Evolutionary conservation across 2,113 vertebrate species (phyloP).

Genomic region (Cyphomyrus plagiostoma): DNA sequence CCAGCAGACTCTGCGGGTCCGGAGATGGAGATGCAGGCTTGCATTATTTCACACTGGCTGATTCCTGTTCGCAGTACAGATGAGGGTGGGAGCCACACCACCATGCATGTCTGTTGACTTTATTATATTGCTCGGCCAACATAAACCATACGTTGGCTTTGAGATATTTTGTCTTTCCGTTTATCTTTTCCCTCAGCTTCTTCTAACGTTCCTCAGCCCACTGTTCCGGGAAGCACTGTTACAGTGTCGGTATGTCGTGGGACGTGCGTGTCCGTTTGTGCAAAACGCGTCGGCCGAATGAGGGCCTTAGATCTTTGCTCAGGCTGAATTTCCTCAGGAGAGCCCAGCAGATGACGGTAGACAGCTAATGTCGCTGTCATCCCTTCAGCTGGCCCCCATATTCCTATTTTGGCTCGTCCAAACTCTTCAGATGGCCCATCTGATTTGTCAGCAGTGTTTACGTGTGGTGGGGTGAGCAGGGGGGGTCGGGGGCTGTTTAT

Average conservation of each 20-base stretch:
- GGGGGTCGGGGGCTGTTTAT: not conserved
- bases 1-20: slow-evolving; percentile 43
- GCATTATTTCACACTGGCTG: slow-evolving; percentile 66
- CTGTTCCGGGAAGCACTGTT: not conserved
- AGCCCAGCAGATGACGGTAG: not conserved
- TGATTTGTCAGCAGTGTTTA: not conserved
- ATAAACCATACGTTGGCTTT: slow-evolving; percentile 8
- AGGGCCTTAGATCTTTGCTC: not conserved
- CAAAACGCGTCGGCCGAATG: not conserved
- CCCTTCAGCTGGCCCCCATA: not conserved
- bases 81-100: slow-evolving; percentile 30
- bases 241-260: not conserved
- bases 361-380: not conserved
- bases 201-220: not conserved
- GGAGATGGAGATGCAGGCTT: slow-evolving; percentile 48
- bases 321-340: not conserved
- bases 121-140: not conserved
- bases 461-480: not conserved
- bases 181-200: not conserved
- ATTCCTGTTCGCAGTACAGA: slow-evolving; percentile 41
- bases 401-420: not conserved
- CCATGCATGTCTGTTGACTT: slow-evolving; percentile 8
- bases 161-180: not conserved
- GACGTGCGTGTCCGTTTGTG: not conserved
- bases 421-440: not conserved